Evolutionary conservation across 2,888 invertebrate genomes (phyloP).

Genomic region (Chamaedrilus cognettii): DNA sequence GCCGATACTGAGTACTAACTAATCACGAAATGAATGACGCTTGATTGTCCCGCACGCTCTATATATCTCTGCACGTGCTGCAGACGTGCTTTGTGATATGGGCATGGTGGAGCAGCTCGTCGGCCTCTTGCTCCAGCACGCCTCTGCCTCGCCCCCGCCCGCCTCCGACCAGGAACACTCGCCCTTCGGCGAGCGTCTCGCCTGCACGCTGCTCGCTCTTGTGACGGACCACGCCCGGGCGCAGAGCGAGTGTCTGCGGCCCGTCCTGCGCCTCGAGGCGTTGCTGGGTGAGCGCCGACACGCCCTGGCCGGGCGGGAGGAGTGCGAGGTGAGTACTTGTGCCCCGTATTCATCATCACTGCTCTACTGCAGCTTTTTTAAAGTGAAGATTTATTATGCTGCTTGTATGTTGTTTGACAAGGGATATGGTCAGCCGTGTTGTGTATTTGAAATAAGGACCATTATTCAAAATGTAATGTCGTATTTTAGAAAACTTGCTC

Average conservation of each 20-base stretch:
- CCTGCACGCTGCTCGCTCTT: conserved; percentile 62
- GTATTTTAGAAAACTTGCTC: background rate
- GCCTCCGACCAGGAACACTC: conserved; percentile 44
- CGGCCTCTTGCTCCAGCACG: conserved; percentile 48
- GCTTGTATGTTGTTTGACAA: background rate
- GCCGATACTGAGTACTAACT: too few relatives aligned
- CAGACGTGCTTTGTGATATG: conserved; percentile 58
- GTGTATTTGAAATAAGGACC: background rate
- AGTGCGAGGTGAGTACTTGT: conserved; percentile 46
- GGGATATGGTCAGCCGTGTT: background rate
- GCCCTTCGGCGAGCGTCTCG: conserved; percentile 63
- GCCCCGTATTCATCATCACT: too few relatives aligned
- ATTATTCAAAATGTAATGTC: too few relatives aligned
- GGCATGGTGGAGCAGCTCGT: conserved; percentile 59
- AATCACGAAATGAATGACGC: too few relatives aligned
- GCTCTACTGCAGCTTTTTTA: background rate
- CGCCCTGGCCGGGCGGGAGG: conserved; percentile 59
- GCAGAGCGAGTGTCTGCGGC: conserved; percentile 59
- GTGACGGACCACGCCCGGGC: conserved; percentile 60
- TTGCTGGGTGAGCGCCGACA: conserved; percentile 59
- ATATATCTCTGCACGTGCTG: conserved; percentile 26
- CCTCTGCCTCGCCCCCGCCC: too few relatives aligned
- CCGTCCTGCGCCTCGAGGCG: conserved; percentile 59
- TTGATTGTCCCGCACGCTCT: too few relatives aligned
- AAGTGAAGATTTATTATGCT: background rate